phyloP scores from a whole-genome alignment of 2,797 vertebrate species.

The Manis javanica region DNA sequence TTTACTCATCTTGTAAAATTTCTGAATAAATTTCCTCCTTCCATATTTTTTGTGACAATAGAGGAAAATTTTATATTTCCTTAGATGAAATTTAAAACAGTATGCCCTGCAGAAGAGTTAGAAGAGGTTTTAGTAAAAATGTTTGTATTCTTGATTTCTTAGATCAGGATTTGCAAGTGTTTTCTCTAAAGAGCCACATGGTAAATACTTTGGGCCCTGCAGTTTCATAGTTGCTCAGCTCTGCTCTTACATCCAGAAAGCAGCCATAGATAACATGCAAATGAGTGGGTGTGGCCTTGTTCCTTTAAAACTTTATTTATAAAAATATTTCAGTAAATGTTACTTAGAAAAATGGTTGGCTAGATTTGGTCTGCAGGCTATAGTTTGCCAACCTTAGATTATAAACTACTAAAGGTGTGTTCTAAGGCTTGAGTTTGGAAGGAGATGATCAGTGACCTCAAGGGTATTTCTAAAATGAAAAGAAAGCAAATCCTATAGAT shows the following conservation, averaged over 20 bases:
- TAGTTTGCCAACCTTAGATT: background rate
- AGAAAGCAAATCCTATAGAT: background rate
- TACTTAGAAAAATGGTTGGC: background rate
- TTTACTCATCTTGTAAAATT: background rate
- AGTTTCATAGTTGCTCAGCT: background rate
- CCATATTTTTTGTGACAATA: background rate
- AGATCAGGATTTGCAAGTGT: background rate
- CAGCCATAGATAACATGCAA: background rate
- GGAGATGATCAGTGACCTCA: background rate
- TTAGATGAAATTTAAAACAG: background rate
- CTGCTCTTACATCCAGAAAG: background rate
- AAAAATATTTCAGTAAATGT: background rate
- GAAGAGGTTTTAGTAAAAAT: background rate
- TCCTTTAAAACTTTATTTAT: background rate
- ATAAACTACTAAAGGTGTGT: background rate
- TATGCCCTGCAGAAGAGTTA: background rate
- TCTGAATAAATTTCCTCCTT: background rate
- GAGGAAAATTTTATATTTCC: background rate
- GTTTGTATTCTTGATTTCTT: conserved; percentile 19
- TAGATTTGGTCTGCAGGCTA: background rate
- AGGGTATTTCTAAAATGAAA: background rate
- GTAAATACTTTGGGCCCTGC: background rate
- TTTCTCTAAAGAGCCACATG: background rate
- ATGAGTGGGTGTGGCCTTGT: background rate
- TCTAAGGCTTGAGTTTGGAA: background rate